phyloP scores from a whole-genome alignment of 2,113 vertebrate species.

The Eubucco bourcierii region DNA sequence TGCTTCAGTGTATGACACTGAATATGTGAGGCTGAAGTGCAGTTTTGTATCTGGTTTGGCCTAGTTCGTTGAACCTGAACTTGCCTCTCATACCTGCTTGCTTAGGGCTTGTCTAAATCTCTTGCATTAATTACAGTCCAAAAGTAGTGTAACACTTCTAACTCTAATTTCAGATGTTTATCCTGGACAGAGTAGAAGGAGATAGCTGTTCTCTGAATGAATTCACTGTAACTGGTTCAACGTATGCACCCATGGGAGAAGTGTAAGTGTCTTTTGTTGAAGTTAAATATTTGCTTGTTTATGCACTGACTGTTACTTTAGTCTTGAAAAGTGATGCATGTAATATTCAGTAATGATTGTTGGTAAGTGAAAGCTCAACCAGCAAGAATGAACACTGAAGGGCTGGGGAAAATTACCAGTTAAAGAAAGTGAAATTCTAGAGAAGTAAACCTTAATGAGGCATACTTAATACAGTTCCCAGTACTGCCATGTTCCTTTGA shows the following conservation, averaged over 20 bases:
- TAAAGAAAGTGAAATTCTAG: neutral
- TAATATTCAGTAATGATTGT: neutral
- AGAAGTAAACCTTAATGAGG: neutral
- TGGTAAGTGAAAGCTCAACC: neutral
- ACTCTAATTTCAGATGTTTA: constrained; percentile 87
- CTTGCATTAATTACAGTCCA: neutral
- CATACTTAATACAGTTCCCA: neutral
- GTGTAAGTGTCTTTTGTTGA: constrained; percentile 84
- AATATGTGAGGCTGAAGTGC: neutral
- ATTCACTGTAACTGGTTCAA: constrained; percentile 95
- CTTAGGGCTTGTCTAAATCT: neutral
- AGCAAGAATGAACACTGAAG: neutral
- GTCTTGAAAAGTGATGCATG: neutral
- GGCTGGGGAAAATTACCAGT: neutral
- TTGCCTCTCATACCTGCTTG: neutral
- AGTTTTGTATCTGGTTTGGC: neutral
- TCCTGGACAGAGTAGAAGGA: constrained; percentile 87
- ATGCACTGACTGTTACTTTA: neutral
- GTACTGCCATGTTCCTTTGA: neutral
- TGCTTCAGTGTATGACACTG: neutral
- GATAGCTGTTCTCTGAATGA: constrained; percentile 90
- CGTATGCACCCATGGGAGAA: constrained; percentile 94
- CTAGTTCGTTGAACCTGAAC: neutral
- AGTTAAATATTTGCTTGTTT: constrained; percentile 12
- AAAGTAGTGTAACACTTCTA: neutral